Conservation (phyloP, 2,888 invertebrate species). For the Helicoverpa assulta region DNA sequence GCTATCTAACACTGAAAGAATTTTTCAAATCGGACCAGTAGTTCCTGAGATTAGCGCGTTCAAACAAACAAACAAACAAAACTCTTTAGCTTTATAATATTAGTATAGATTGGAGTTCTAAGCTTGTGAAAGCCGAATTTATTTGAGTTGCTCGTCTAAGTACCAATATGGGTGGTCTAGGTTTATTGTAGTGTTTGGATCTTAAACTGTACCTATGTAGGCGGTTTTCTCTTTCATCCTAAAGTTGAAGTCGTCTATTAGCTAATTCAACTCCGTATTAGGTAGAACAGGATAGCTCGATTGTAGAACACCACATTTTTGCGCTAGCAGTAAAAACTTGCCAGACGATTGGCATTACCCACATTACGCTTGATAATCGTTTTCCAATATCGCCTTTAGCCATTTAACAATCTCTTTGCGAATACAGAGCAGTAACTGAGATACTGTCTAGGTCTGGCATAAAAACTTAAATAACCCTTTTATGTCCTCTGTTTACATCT, state of each 20-base stretch:
- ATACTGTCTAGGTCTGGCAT: constrained; percentile 13
- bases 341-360: constrained; percentile 25
- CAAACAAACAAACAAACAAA: too few relatives aligned
- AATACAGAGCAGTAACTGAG: constrained; percentile 20
- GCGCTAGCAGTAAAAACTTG: constrained; percentile 31
- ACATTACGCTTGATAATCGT: constrained; percentile 35
- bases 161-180: neutral
- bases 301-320: constrained; percentile 19
- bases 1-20: too few relatives aligned
- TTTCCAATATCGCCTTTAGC: constrained; percentile 48
- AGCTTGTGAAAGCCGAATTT: neutral
- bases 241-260: constrained; percentile 7
- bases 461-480: constrained; percentile 28
- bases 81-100: too few relatives aligned
- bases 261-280: constrained; percentile 7
- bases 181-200: too few relatives aligned
- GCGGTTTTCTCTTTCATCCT: constrained; percentile 12
- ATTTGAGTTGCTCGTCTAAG: neutral
- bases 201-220: neutral
- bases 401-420: constrained; percentile 16
- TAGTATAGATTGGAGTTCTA: too few relatives aligned
- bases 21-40: too few relatives aligned
- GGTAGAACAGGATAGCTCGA: constrained; percentile 26
- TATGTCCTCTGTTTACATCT: constrained; percentile 14
- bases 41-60: too few relatives aligned